Evolutionary conservation across 2,113 vertebrate species (phyloP), one percentile per base, ranked within the genome.

Genomic region (Cyanoderma ruficeps): DNA sequence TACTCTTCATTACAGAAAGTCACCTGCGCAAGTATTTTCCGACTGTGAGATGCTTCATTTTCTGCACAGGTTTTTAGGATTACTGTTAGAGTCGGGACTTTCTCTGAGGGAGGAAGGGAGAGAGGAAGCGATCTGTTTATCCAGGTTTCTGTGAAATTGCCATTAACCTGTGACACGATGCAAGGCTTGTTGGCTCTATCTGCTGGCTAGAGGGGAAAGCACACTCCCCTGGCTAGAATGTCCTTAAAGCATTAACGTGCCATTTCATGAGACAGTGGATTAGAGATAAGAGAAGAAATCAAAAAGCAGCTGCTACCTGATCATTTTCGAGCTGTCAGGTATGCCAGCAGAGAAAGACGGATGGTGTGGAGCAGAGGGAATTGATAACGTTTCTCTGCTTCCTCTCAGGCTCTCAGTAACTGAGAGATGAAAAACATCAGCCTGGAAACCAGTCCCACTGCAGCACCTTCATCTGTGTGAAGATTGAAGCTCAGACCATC

Each of bases 181-280:
- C 89, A 93, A 97, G 96, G 96, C 90, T 96, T 96, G 88, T 83
- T 96, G 95, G 96, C 96, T 96, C 96, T 97, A 96, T 96, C 96
- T 97, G 93, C 94, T 97, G 95, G 93, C 57, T 94, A 37, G 78
- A 94, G 37, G 57, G 53, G 63, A 95, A 97, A 96, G 15, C 71
- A 81, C 94, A 96, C 57, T 87, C 57, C 31, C 25, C 60, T 79
- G 1, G 0, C 37, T 10, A 25, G 80, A 64, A 31, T 23, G 49
- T 56, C 76, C 65, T 89, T 71, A 87, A 87, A 92, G 83, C 65
- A 84, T 79, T 92, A 84, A 82, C 37, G 63, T 93, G 77, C 72
- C 49, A 9, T 84, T 86, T 79, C 49, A 21, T 24, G 83, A 94
- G 92, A 75, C 68, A 75, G 47, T 64, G 68, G 72, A 78, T 93